Conservation (phyloP, 2,113 vertebrate genomes). For the Misgurnus anguillicaudatus region DNA sequence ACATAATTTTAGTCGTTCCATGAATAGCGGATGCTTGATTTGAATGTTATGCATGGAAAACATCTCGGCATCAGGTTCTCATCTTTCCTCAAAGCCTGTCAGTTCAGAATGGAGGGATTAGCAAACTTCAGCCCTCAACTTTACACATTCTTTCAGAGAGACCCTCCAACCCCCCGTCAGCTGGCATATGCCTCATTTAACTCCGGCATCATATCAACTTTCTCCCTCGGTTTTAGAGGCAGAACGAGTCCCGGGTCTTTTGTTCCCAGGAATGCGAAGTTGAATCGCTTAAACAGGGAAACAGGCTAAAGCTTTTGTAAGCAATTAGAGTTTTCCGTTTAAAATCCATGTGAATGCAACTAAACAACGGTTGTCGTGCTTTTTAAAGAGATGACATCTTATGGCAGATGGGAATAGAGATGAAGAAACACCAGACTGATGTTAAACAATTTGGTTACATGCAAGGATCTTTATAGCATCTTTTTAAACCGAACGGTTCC, state of each 20-base stretch:
- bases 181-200: slow-evolving; percentile 62
- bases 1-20: background rate
- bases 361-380: background rate
- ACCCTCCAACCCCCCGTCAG: slow-evolving; percentile 66
- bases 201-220: slow-evolving; percentile 62
- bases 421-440: background rate
- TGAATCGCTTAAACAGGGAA: slow-evolving; percentile 72
- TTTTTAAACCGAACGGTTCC: background rate
- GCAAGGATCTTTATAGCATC: background rate
- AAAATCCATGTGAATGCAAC: background rate
- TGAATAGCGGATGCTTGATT: slow-evolving; percentile 2
- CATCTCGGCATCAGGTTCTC: slow-evolving; percentile 47
- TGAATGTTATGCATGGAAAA: slow-evolving; percentile 40
- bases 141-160: slow-evolving; percentile 67
- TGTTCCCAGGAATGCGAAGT: slow-evolving; percentile 65
- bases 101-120: slow-evolving; percentile 65
- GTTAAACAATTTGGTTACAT: background rate
- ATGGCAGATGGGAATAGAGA: background rate
- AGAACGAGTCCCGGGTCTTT: slow-evolving; percentile 41
- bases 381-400: background rate
- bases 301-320: slow-evolving; percentile 13
- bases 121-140: slow-evolving; percentile 63
- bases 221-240: slow-evolving; percentile 34
- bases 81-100: slow-evolving; percentile 41
- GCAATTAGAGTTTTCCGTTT: background rate